Evolutionary conservation across 1,140 invertebrate species (phyloP).

Genomic region (Tetragnatha versicolor): DNA sequence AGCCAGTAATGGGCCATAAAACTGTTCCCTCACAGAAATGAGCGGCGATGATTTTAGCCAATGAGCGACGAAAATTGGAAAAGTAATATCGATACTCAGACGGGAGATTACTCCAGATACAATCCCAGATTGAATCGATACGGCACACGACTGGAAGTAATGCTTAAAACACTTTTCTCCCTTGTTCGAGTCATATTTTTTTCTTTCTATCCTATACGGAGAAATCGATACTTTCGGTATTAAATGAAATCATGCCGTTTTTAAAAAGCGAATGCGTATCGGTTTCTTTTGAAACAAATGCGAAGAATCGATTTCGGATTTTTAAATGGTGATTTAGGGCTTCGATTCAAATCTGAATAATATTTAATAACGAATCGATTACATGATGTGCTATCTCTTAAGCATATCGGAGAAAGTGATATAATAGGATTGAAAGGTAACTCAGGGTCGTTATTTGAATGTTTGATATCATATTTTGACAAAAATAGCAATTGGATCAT

Average conservation of each 20-base stretch:
- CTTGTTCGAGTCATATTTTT: background rate
- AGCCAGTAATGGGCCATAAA: slow-evolving; percentile 29
- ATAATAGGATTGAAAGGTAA: no score
- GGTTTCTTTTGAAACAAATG: background rate
- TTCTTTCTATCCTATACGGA: no score
- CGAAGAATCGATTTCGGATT: background rate
- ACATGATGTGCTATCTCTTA: no score
- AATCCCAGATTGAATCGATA: slow-evolving; percentile 21
- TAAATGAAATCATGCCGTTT: slow-evolving; percentile 20
- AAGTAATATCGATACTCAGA: slow-evolving; percentile 30
- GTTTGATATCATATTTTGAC: no score
- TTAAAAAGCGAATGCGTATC: slow-evolving; percentile 1
- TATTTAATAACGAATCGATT: no score
- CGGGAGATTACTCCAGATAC: slow-evolving; percentile 22
- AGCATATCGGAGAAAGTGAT: no score
- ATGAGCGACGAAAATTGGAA: slow-evolving; percentile 29
- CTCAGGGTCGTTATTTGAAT: no score
- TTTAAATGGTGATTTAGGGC: background rate
- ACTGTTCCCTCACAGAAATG: slow-evolving; percentile 19
- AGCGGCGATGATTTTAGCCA: slow-evolving; percentile 20
- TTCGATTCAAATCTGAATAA: no score
- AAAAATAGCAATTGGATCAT: no score
- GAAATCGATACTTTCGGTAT: slow-evolving; percentile 17
- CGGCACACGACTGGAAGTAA: background rate
- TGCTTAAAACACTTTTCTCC: slow-evolving; percentile 10